These are phyloP conservation scores for Molossus molossus DNA, from an alignment of 2,797 vertebrate species.

Conservation along the genomic window DNA sequence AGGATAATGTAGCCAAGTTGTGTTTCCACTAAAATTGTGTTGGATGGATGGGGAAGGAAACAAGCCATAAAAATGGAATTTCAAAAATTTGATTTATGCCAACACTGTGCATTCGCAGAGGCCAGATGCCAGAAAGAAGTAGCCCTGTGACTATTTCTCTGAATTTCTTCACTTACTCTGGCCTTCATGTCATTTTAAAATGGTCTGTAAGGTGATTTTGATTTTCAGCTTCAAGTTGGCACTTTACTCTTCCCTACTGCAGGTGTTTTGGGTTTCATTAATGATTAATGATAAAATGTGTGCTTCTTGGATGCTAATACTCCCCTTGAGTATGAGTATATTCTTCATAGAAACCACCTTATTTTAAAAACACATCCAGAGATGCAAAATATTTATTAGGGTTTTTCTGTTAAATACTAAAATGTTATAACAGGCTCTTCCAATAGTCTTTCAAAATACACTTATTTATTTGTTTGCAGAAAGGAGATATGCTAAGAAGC, in stretches of 20 bases:
- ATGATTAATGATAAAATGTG: constrained; percentile 17
- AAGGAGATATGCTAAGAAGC: background rate
- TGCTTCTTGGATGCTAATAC: background rate
- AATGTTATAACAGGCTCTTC: background rate
- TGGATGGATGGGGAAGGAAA: background rate
- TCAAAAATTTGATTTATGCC: background rate
- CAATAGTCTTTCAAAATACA: background rate
- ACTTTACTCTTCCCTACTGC: background rate
- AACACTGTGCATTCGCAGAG: background rate
- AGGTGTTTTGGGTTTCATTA: background rate
- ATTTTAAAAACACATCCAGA: background rate
- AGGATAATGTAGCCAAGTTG: background rate
- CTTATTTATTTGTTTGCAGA: constrained; percentile 22
- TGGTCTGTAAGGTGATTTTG: background rate
- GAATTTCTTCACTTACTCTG: background rate
- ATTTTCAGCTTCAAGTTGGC: background rate
- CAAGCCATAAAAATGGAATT: background rate
- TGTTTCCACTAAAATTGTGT: background rate
- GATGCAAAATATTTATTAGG: background rate
- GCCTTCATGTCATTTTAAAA: constrained; percentile 6
- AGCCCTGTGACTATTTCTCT: background rate
- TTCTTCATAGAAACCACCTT: background rate
- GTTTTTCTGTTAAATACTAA: background rate
- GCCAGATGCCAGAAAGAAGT: background rate
- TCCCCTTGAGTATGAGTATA: background rate